Base-by-base conservation (phyloP, 2,113 vertebrate species). In the Hassar affinis region DNA sequence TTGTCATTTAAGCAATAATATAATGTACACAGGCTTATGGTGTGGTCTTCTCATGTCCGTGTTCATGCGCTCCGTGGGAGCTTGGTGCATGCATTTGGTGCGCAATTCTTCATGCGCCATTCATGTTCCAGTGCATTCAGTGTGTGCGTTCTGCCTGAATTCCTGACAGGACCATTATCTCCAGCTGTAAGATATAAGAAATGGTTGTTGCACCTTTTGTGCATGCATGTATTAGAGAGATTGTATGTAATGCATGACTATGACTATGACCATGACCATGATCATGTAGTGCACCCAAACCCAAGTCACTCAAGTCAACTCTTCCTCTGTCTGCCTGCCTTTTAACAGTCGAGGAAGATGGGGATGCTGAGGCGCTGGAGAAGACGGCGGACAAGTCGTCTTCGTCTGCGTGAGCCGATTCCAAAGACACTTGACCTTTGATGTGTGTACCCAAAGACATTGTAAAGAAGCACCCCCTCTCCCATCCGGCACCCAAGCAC, bases 391-490 rank as follows among this genome's bases (percentile, higher is more conserved):
- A 93, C 90, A 94, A 93, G 90, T 92, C 92, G 85, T 91, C 91
- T 0, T 84, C 93, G 18, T 92, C 93, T 54, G 93, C 92, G 90
- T 94, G 93, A 90, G 89, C 84, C 20, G 38, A 84, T 47, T 66
- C 69, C 45, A 92, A 89, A 92, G 90, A 94, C 90, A 90, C 87
- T 90, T 88, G 91, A 92, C 61, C 81, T 88, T 91, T 93, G 92
- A 90, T 92, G 91, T 92, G 92, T 91, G 88, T 92, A 93, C 90
- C 93, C 93, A 94, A 94, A 94, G 93, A 94, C 93, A 92, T 90
- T 94, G 92, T 93, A 93, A 91, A 94, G 92, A 93, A 92, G 93
- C 93, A 93, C 61, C 78, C 83, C 92, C 92, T 93, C 87, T 92
- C 89, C 91, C 92, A 92, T 91, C 90, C 90, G 92, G 92, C 92